Conservation (phyloP, 2,113 vertebrate genomes). For the Onychostruthus taczanowskii region DNA sequence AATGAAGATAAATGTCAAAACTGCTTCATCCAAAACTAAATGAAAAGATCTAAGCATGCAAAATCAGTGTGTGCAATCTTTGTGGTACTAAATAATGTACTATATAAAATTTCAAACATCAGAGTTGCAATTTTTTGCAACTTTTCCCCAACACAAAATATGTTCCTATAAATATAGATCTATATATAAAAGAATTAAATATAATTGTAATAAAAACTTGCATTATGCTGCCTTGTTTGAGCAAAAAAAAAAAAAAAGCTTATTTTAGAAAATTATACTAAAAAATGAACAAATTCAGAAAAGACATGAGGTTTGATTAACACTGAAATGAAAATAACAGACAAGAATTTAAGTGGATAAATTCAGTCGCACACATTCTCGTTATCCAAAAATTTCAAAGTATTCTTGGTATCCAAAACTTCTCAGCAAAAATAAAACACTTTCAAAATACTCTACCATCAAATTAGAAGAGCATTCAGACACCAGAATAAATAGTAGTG, state of each 20-base stretch:
- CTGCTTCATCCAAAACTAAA: background rate
- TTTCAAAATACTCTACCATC: background rate
- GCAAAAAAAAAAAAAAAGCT: background rate
- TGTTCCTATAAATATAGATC: background rate
- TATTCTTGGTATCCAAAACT: background rate
- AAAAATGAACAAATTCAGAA: background rate
- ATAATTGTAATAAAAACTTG: background rate
- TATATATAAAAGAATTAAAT: background rate
- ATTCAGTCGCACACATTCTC: background rate
- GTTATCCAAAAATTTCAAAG: background rate
- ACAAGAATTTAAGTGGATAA: background rate
- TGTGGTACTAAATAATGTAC: background rate
- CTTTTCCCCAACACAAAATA: background rate
- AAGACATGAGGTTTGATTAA: background rate
- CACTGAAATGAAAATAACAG: background rate
- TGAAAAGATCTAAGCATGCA: background rate
- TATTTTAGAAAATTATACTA: background rate
- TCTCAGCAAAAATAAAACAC: background rate
- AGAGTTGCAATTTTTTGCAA: background rate
- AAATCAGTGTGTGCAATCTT: background rate
- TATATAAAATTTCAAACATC: background rate
- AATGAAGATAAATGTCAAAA: conserved; percentile 16
- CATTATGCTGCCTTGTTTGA: background rate
- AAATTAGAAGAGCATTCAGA: background rate
- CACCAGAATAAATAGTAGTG: background rate